Evolutionary conservation across 2,797 vertebrate species (phyloP).

Genomic region (Fistularia tabacaria): DNA sequence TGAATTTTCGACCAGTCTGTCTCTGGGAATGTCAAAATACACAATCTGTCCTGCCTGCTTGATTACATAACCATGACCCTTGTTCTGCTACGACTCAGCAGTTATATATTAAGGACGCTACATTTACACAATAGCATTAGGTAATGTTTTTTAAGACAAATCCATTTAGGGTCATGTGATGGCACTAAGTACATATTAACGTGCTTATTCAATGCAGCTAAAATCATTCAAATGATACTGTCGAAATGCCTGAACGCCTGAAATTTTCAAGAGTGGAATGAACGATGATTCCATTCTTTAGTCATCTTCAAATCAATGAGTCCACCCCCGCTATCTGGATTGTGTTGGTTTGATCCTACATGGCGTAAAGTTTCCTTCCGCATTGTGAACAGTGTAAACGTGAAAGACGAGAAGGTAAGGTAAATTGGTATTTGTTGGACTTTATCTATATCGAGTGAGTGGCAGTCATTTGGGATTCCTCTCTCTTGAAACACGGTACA

Average conservation of each 20-base stretch:
- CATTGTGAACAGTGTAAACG: conserved; percentile 32
- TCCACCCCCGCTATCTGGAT: conserved; percentile 6
- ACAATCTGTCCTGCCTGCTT: conserved; percentile 6
- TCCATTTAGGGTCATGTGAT: conserved; percentile 13
- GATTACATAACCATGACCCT: conserved; percentile 71
- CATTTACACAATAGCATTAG: conserved; percentile 9
- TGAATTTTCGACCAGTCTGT: conserved; percentile 17
- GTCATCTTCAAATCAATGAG: not conserved
- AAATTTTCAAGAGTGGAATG: too few relatives aligned
- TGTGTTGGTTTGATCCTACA: conserved; percentile 51
- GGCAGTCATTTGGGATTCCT: conserved; percentile 10
- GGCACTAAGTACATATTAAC: not conserved
- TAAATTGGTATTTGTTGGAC: not conserved
- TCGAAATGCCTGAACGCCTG: too few relatives aligned
- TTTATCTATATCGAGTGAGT: not conserved
- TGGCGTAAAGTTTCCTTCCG: conserved; percentile 68
- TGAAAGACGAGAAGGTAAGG: conserved; percentile 51
- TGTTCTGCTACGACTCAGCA: conserved; percentile 42
- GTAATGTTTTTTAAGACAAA: conserved; percentile 17
- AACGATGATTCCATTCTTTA: too few relatives aligned
- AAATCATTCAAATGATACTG: too few relatives aligned
- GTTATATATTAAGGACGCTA: conserved; percentile 26
- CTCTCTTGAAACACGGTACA: not conserved
- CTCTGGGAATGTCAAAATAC: conserved; percentile 10
- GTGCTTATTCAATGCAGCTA: too few relatives aligned